phyloP scores from a whole-genome alignment of 2,113 vertebrate genomes.

The Corythornis vintsioides region DNA sequence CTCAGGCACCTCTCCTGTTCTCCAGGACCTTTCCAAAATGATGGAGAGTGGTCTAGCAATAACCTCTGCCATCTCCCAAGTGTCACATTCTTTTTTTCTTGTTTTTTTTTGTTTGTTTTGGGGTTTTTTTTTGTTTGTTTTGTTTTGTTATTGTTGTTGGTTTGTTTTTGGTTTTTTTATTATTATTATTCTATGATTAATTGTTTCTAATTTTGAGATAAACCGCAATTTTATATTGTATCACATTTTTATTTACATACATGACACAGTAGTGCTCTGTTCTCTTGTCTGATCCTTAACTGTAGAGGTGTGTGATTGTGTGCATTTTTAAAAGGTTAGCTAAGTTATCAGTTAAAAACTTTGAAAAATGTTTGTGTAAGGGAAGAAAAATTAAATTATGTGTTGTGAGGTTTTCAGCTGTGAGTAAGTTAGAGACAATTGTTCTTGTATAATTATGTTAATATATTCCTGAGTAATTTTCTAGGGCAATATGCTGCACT shows the following conservation, averaged over 20 bases:
- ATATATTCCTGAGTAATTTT: background rate
- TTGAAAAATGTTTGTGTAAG: background rate
- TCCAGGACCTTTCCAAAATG: no score
- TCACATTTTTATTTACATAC: background rate
- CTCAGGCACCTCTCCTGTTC: no score
- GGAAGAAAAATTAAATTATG: background rate
- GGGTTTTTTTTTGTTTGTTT: no score
- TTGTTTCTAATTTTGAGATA: background rate
- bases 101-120: no score
- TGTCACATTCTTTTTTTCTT: no score
- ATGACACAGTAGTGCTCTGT: background rate
- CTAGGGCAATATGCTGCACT: background rate
- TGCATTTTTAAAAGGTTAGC: background rate
- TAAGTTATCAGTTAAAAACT: background rate
- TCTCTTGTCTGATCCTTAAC: background rate
- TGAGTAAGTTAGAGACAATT: background rate
- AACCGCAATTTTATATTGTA: background rate
- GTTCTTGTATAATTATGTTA: background rate
- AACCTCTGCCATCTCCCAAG: no score
- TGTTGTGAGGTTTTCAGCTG: background rate
- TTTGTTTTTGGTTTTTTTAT: no score
- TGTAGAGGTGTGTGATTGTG: fast-evolving
- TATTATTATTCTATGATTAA: background rate
- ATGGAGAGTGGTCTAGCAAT: no score
- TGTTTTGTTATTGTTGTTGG: no score